Percentiles rank a stretch among this genome's conserved stretches.
These are phyloP conservation scores for Monoplex corrugatus DNA, from an alignment of 2,888 invertebrate species.

Conservation along the genomic window DNA sequence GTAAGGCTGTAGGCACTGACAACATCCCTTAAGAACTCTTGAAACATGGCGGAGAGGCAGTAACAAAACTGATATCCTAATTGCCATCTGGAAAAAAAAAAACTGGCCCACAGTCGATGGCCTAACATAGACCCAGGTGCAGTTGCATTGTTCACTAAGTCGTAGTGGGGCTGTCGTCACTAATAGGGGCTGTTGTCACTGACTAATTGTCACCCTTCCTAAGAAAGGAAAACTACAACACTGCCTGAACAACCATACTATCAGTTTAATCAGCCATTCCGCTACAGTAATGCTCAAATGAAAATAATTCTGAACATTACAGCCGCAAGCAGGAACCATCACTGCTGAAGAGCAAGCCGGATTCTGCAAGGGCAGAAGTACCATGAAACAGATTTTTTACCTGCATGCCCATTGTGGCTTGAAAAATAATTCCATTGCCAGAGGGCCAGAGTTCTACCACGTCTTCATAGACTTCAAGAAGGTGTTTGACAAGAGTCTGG, in stretches of 20 bases:
- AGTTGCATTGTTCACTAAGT: too few species aligned
- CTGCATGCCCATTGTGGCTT: not conserved
- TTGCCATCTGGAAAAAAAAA: too few species aligned
- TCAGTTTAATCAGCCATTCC: conserved; percentile 3
- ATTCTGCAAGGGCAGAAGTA: not conserved
- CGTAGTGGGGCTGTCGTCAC: too few species aligned
- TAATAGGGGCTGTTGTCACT: too few species aligned
- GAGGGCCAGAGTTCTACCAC: not conserved
- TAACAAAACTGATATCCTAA: too few species aligned
- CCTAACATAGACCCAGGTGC: too few species aligned
- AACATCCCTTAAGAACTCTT: too few species aligned
- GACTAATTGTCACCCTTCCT: not conserved
- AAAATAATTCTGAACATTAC: not conserved
- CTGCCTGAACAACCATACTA: not conserved
- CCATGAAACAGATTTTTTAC: not conserved
- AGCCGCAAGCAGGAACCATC: not conserved
- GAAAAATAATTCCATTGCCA: not conserved
- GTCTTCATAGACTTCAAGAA: conserved; percentile 6
- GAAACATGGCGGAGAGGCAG: too few species aligned
- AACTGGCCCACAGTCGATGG: too few species aligned
- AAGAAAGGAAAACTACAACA: not conserved
- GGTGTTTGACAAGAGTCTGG: not conserved
- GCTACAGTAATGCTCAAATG: not conserved
- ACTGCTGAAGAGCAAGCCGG: not conserved
- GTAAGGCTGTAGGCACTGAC: too few species aligned